Base-by-base conservation (phyloP, 2,888 invertebrate genomes). In the Patella pellucida region DNA sequence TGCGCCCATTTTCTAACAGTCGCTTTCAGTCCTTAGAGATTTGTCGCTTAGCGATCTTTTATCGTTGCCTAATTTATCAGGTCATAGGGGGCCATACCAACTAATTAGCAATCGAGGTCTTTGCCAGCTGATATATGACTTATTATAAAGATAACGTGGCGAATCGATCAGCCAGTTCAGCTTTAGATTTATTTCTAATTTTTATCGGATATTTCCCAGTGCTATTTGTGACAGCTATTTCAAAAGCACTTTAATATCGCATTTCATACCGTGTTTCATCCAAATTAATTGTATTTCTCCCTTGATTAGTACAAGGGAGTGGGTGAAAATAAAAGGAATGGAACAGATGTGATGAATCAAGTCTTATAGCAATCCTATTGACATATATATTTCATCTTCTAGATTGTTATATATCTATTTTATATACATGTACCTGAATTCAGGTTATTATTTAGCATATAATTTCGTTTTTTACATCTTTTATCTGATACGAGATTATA, bases 21-120 rank as follows among this genome's bases (percentile, higher is more conserved):
- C 69, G 62, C 41, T 70, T 54, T 56, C 54, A 62, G 70, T 74
- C 71, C 70, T 56, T 62, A 15, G 74, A 54, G 69, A 70, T 62
- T 50, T 27, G 51, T 52, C 52, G 62, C 70, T 70, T 71, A 41
- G 74, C 78, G 27, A 72, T 56, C 74, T 73, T 78, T 79, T 79
- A 79, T 81, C 81, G 76, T 72, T 76, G 74, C 77, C 79, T 81
- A 81, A 81, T 79, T 79, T 81, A 76, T 74, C 70, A 76, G 76
- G 79, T 68, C 81, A 76, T 73, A 76, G 76, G 79, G 79, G 77
- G 72, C 72, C 74, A 73, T 74, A 76, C 74, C 62, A 68, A 72
- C 78, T 79, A 79, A 81, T 81, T 79, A 79, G 77, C 76, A 68
- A 74, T 23, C 68, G 52, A 75, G 68, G 73, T 68, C 72, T 56